Evolutionary conservation across 1,140 invertebrate species (phyloP).

Genomic region (Lerema accius): DNA sequence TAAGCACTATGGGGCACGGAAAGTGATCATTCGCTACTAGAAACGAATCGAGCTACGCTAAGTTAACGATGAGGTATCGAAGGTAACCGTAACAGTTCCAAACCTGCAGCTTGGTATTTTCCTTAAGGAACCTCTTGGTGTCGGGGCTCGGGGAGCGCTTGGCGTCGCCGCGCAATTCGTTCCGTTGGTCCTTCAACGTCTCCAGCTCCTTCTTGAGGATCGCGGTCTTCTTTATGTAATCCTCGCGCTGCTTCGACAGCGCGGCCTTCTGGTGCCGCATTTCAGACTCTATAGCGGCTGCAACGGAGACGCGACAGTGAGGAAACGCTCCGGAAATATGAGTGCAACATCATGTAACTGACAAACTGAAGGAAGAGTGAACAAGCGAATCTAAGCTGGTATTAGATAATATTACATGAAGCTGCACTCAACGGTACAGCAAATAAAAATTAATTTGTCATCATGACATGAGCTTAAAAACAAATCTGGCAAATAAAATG

Average conservation of each 20-base stretch:
- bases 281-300: constrained; percentile 89
- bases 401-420: constrained; percentile 16
- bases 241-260: constrained; percentile 89
- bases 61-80: constrained; percentile 24
- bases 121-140: constrained; percentile 88
- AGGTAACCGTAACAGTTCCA: constrained; percentile 41
- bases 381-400: constrained; percentile 3
- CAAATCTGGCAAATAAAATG: neutral
- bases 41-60: constrained; percentile 32
- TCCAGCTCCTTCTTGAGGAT: constrained; percentile 89
- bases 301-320: constrained; percentile 36
- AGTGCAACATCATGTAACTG: constrained; percentile 39
- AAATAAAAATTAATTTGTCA: constrained; percentile 4
- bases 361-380: neutral
- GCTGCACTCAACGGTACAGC: constrained; percentile 17
- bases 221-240: constrained; percentile 88
- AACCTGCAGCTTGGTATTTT: constrained; percentile 92
- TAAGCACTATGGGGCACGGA: constrained; percentile 36
- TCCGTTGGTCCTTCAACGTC: constrained; percentile 88
- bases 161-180: constrained; percentile 86
- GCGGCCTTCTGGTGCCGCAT: constrained; percentile 90
- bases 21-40: constrained; percentile 42
- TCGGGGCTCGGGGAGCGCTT: constrained; percentile 85
- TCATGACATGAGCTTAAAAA: constrained; percentile 7
- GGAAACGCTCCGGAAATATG: neutral